Base-by-base conservation (phyloP, 2,113 vertebrate genomes). In the Regulus satrapa region DNA sequence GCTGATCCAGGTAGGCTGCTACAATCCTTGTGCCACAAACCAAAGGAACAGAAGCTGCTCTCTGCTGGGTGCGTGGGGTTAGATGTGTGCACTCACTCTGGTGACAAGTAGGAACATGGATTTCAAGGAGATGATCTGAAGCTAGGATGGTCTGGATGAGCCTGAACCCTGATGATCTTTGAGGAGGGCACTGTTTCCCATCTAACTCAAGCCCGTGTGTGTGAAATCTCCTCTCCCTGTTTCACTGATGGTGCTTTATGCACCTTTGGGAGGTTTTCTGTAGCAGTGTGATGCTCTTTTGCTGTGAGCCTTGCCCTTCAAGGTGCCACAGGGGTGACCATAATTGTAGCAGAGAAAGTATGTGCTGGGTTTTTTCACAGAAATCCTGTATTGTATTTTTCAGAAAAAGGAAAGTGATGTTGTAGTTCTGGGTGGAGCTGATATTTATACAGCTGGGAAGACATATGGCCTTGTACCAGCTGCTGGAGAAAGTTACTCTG, bases 371-470 rank as follows among this genome's bases (percentile, higher is more conserved):
- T 46, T 83, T 87, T 82, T 45, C 16, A 69, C 48, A 40, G 36
- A 88, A 91, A 67, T 66, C 12, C 14, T 36, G 4, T 49, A 36
- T 73, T 76, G 61, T 73, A n/a, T 72, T 88, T 93, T 92, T 71
- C 89, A 99, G 99, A 97, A 98, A 80, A 98, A 98, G 5, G 97
- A 99, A 51, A 97, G 97, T 2, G 98, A 99, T 34, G 98, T 95
- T 24, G 96, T 99, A 81, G 99, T 98, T 64, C 93, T 99, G 90
- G 98, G 98, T 58, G 99, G 99, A 36, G 98, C 98, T 67, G 98
- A 99, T 95, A 98, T 99, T 97, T 99, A 99, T 94, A 98, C 64
- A 6, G 99, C 99, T 24, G 99, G 99, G 61, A 99, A 99, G 97
- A 97, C 63, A 0, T 98, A 98, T 0, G 98, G 98, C 59, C 96